A percentile compares a stretch with the other conserved stretches of the same genome.
Conservation (phyloP, 2,113 vertebrate genomes). For the Siphamia tubifer region DNA sequence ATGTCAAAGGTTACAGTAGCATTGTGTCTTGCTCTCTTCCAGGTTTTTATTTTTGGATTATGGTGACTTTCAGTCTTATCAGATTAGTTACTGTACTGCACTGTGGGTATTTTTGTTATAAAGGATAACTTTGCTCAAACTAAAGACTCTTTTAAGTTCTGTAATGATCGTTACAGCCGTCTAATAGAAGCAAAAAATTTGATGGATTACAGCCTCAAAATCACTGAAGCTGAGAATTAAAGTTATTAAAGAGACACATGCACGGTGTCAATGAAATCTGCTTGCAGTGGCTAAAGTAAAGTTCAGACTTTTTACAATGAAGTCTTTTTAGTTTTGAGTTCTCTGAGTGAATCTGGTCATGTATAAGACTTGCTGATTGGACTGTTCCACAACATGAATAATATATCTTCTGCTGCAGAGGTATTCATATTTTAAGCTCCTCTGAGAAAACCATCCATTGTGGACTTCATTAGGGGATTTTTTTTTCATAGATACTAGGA, state of each 20-base stretch:
- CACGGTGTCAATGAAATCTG: neutral
- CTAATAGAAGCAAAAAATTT: too few relatives aligned
- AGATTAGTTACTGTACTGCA: neutral
- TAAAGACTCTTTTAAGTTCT: too few relatives aligned
- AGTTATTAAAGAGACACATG: neutral
- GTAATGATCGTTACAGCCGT: too few relatives aligned
- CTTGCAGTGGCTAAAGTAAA: neutral
- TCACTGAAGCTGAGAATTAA: neutral
- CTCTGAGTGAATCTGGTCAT: constrained; percentile 6
- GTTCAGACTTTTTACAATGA: neutral
- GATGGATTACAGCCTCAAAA: too few relatives aligned
- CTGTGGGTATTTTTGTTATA: neutral
- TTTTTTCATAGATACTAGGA: neutral
- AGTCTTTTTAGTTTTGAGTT: neutral
- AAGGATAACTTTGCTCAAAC: neutral
- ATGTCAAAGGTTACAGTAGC: constrained; percentile 11
- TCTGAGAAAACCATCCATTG: constrained; percentile 10
- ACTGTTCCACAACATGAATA: constrained; percentile 31
- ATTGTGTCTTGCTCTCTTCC: neutral
- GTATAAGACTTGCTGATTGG: constrained; percentile 4
- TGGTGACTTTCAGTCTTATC: neutral
- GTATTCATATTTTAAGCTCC: constrained; percentile 42
- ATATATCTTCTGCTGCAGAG: constrained; percentile 26
- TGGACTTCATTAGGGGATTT: constrained; percentile 19
- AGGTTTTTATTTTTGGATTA: neutral